Base-by-base conservation (phyloP, 2,888 invertebrate species). In the Agrotis puta region DNA sequence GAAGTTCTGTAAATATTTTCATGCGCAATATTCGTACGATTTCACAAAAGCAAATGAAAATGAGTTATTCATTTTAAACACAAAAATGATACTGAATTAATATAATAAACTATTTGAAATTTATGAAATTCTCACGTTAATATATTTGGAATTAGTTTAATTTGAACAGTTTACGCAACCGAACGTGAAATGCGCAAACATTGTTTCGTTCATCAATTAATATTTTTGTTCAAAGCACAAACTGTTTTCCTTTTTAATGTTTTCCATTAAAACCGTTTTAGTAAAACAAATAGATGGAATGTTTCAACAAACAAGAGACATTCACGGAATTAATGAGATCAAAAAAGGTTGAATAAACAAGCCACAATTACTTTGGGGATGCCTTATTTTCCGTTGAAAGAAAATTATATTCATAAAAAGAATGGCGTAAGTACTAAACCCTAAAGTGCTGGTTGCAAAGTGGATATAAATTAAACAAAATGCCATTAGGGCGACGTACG, bases 281-380 rank as follows among this genome's bases (percentile, higher is more conserved):
- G 53, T 70, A 67, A 74, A 75, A 81, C 62, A 71, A 75, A 83
- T 67, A 83, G 68, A 64, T 64, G 48, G 45, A 71, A 67, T 67
- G 11, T 64, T 80, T 66, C 20, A 33, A 69, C 68, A 64, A 75
- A 71, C 70, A 83, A 69, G 68, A 63, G 69, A 80, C 69, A 69
- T 67, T 68, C 54, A 48, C 33, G 22, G 76, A 67, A 83, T 81
- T 67, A 80, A 83, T 81, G 61, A 71, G 68, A 81, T 76, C 70
- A 75, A 80, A 79, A 69, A 69, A 81, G 68, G 67, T 71, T 62
- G 69, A 58, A 75, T 71, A 75, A 70, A 80, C 65, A 75, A 63
- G 54, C 62, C 50, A 59, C 68, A 78, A 57, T 56, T 71, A 59
- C 50, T 72, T 57, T 11, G n/a, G 47, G 53, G 56, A 56, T n/a